Evolutionary conservation across 2,888 invertebrate genomes (phyloP).

Genomic region (Hypselothyrea guttata): DNA sequence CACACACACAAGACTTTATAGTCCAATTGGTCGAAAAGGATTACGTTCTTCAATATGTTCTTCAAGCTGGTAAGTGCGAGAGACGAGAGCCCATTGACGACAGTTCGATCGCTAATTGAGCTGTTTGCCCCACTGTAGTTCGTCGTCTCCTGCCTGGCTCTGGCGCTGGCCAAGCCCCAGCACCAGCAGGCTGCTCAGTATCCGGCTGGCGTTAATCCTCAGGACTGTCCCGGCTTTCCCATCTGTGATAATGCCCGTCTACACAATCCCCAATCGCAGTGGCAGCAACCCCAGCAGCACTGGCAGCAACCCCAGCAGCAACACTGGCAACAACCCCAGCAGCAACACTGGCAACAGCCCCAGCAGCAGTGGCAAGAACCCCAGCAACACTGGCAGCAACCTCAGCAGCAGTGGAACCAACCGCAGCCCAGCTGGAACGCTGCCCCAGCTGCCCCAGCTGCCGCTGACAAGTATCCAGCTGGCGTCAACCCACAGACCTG

Average conservation of each 20-base stretch:
- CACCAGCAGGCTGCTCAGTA: conserved; percentile 82
- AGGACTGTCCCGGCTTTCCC: conserved; percentile 83
- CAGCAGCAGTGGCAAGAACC: conserved; percentile 79
- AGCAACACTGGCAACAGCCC: conserved; percentile 73
- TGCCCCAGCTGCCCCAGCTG: conserved; percentile 73
- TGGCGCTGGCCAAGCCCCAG: conserved; percentile 81
- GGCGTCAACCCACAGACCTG: conserved; percentile 83
- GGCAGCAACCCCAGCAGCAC: conserved; percentile 76
- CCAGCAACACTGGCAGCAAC: conserved; percentile 70
- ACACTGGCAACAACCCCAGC: conserved; percentile 73
- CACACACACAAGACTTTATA: conserved; percentile 75
- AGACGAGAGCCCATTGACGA: background rate
- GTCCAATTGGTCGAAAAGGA: conserved; percentile 80
- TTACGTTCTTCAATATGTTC: conserved; percentile 78
- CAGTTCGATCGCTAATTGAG: background rate
- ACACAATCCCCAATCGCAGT: conserved; percentile 80
- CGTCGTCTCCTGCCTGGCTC: conserved; percentile 76
- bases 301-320: conserved; percentile 71
- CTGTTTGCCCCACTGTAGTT: conserved; percentile 55
- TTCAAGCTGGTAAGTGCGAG: conserved; percentile 81
- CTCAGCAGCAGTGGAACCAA: conserved; percentile 53
- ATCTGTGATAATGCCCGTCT: conserved; percentile 83
- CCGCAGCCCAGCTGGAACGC: conserved; percentile 77
- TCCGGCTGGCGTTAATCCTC: conserved; percentile 83
- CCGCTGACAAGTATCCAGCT: conserved; percentile 82